Evolutionary conservation across 1,140 invertebrate genomes (phyloP), one percentile per base, ranked within the genome.

Genomic region (Plutomurus gul): DNA sequence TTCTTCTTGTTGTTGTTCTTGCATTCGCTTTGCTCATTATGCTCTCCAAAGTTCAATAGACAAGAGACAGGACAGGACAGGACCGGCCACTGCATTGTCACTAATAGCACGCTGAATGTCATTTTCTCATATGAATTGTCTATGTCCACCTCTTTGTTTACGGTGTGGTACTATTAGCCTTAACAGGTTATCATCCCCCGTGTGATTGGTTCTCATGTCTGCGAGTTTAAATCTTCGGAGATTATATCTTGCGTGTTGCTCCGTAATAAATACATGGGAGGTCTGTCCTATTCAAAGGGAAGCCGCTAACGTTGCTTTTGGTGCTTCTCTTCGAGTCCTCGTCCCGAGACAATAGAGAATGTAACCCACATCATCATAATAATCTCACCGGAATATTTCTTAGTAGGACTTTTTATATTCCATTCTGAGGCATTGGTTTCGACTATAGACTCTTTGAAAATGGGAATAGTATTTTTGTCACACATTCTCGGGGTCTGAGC

Each of bases 221-320:
- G 22, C 40, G 4, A 11, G 30, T 65, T 65, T 65, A 30, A 65
- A 65, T 65, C 56, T 46, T 27, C 27, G 1, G 18, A 72, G 70
- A 72, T 72, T 72, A 27, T 72, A 72, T 72, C 70, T 43, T 72
- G 70, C 70, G 70, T 72, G 70, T 72, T 46, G 22, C 8, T 40
- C 1, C 13, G 70, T 46, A 72, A 72, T 72, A 72, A 72, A 72
- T 43, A 20, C 70, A 22, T 72, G 70, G 70, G 70, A 40, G 70
- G 70, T 72, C 70, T 40, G 18, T 46, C 70, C 18, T 10, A 11
- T 27, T 43, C 70, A 40, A 72, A 72, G 37, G 8, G n/a, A 4
- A n/a, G 56, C 56, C 56, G 30, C 27, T 60, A 3, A n/a, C n/a
- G n/a, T n/a, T n/a, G n/a, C n/a, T n/a, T n/a, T n/a, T n/a, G n/a